Evolutionary conservation across 2,797 vertebrate species (phyloP).

Genomic region (Trachops cirrhosus): DNA sequence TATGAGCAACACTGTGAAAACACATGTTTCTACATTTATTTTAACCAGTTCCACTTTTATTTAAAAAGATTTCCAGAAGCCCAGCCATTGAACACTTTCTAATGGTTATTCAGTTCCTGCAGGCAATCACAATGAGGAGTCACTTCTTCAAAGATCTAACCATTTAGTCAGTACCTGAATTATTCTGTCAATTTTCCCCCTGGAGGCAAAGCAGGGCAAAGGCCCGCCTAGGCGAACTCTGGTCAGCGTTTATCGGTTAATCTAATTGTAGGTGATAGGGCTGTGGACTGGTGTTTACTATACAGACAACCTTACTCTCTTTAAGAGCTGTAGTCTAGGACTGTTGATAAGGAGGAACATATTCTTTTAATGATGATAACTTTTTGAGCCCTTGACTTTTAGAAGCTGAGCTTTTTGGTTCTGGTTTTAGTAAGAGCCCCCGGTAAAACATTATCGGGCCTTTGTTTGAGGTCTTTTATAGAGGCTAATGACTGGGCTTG

Average conservation of each 20-base stretch:
- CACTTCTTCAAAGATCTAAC: constrained; percentile 76
- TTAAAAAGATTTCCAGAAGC: constrained; percentile 84
- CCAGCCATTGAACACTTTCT: constrained; percentile 77
- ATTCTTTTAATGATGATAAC: constrained; percentile 68
- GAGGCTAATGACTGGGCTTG: constrained; percentile 89
- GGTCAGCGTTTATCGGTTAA: constrained; percentile 74
- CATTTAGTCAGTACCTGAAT: constrained; percentile 78
- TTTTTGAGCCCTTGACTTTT: constrained; percentile 73
- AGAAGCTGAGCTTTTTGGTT: constrained; percentile 74
- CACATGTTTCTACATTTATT: constrained; percentile 79
- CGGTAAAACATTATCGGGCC: constrained; percentile 84
- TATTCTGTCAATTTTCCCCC: constrained; percentile 74
- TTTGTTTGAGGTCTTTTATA: constrained; percentile 89
- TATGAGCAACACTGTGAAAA: constrained; percentile 79
- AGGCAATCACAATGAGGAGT: constrained; percentile 73
- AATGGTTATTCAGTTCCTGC: constrained; percentile 77
- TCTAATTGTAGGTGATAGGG: constrained; percentile 75
- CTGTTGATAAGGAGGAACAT: constrained; percentile 58
- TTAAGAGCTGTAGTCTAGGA: constrained; percentile 57
- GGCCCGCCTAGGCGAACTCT: constrained; percentile 57
- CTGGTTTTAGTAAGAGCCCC: constrained; percentile 68
- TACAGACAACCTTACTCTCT: background rate
- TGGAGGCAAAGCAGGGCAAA: constrained; percentile 10
- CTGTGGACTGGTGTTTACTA: constrained; percentile 64
- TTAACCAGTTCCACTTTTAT: constrained; percentile 82